These are phyloP conservation scores for Mesocentrotus franciscanus DNA, from an alignment of 53 echinoderm and acorn worm species.

Conservation along the genomic window DNA sequence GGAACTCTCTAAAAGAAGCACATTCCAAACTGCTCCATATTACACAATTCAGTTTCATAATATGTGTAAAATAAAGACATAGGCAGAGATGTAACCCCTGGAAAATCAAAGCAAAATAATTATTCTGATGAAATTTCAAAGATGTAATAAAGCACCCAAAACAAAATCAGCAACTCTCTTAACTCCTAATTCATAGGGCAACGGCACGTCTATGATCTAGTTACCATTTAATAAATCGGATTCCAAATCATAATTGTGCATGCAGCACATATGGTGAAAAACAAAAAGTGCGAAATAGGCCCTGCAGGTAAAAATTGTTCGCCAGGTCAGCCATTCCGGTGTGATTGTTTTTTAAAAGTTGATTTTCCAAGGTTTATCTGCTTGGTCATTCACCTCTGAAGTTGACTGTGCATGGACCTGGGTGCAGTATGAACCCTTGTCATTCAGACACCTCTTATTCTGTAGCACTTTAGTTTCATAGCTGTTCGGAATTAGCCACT, in stretches of 20 bases:
- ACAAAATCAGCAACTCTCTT: neutral
- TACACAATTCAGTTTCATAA: neutral
- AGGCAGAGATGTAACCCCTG: neutral
- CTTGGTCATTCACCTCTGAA: constrained; percentile 51
- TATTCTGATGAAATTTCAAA: neutral
- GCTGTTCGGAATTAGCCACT: neutral
- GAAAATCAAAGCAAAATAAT: neutral
- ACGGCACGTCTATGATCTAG: constrained; percentile 11
- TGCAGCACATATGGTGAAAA: constrained; percentile 53
- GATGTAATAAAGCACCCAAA: neutral
- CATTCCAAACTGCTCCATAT: neutral
- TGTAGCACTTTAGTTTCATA: neutral
- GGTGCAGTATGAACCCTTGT: too few species aligned
- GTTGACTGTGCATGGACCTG: neutral
- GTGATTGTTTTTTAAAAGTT: constrained; percentile 39
- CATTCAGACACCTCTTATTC: too few species aligned
- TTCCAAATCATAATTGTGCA: constrained; percentile 33
- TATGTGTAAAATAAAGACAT: neutral
- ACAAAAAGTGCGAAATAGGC: constrained; percentile 53
- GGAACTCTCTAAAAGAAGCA: too few species aligned
- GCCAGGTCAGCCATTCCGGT: constrained; percentile 32
- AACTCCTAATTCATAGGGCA: neutral
- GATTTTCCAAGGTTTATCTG: constrained; percentile 14
- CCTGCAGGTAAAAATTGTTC: constrained; percentile 34
- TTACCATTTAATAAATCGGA: constrained; percentile 25